Evolutionary conservation across 2,113 vertebrate genomes (phyloP).

Genomic region (Tyrannus savana): DNA sequence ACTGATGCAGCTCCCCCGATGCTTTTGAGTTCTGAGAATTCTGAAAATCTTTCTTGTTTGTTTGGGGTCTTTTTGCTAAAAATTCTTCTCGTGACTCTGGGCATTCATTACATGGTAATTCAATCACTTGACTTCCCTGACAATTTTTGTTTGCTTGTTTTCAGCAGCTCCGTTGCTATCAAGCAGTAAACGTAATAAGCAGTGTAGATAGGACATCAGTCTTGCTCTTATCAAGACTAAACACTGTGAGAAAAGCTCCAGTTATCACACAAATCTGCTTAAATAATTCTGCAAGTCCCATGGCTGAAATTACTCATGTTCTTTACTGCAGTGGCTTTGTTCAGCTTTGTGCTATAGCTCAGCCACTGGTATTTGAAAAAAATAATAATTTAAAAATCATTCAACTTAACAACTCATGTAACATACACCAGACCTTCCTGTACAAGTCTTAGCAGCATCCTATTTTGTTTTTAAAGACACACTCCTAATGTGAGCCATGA

Average conservation of each 20-base stretch:
- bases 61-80: background rate
- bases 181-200: background rate
- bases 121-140: background rate
- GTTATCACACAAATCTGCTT: background rate
- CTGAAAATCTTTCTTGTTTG: background rate
- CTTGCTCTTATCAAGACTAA: background rate
- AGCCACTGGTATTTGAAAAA: background rate
- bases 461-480: background rate
- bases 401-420: background rate
- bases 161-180: background rate
- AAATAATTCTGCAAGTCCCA: constrained; percentile 7
- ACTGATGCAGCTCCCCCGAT: accelerated
- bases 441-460: background rate
- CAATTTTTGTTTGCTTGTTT: background rate
- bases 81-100: background rate
- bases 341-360: background rate
- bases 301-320: background rate
- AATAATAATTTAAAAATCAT: background rate
- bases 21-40: background rate
- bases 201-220: background rate
- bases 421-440: background rate
- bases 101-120: background rate
- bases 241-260: background rate
- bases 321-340: background rate
- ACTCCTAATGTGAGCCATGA: background rate